Percentiles rank a stretch among this genome's conserved stretches.
Conservation (phyloP, 2,797 vertebrate genomes). For the Mormyrus hasselquistii region DNA sequence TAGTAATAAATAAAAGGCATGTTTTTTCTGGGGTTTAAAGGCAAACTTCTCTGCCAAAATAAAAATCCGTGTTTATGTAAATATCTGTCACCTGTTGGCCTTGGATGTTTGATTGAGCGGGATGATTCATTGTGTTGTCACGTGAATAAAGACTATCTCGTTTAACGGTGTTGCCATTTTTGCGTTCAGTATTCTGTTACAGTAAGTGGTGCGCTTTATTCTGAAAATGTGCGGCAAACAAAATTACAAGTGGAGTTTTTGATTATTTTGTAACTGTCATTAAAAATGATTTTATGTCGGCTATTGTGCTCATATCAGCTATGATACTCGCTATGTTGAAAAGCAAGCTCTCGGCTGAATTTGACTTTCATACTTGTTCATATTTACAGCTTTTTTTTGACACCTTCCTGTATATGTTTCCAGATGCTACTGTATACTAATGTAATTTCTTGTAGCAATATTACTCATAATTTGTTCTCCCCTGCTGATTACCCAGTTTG, state of each 20-base stretch:
- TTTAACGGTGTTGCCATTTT: background rate
- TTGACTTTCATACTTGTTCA: background rate
- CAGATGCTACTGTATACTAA: conserved; percentile 1
- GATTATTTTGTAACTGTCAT: background rate
- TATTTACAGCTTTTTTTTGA: background rate
- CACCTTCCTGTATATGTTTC: background rate
- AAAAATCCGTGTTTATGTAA: background rate
- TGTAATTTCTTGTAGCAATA: background rate
- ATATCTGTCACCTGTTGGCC: background rate
- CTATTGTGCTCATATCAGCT: background rate
- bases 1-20: background rate
- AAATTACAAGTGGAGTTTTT: background rate
- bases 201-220: background rate
- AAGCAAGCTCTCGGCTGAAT: background rate
- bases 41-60: background rate
- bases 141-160: background rate
- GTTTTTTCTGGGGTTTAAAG: background rate
- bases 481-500: background rate
- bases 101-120: background rate
- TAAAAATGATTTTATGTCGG: background rate
- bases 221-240: background rate
- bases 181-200: background rate
- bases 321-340: background rate
- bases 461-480: background rate
- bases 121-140: background rate